Percentiles rank a stretch among this genome's conserved stretches.
phyloP scores from a whole-genome alignment of 2,888 invertebrate species.

The Lissocephala sabroskyi region DNA sequence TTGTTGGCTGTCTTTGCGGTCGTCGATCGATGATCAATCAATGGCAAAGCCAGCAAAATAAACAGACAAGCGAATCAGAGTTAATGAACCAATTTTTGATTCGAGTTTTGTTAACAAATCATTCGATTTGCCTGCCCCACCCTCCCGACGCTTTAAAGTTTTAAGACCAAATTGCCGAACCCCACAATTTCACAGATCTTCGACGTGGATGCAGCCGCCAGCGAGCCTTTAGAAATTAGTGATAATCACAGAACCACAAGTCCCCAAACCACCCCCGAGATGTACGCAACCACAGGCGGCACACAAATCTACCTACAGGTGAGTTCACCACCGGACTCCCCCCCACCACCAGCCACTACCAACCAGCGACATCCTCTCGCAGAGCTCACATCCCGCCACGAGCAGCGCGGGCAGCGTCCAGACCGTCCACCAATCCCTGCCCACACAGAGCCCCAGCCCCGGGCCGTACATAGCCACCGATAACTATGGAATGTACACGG shows the following conservation, averaged over 20 bases:
- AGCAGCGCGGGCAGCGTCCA: constrained; percentile 33
- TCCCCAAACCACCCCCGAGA: constrained; percentile 40
- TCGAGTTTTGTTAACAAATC: constrained; percentile 12
- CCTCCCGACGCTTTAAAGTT: too few species aligned
- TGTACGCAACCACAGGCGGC: constrained; percentile 73
- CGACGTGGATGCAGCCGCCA: constrained; percentile 64
- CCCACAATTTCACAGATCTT: constrained; percentile 67
- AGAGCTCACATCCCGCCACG: constrained; percentile 53
- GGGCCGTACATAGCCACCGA: constrained; percentile 72
- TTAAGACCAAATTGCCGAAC: too few species aligned
- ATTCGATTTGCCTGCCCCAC: constrained; percentile 12
- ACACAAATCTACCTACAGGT: constrained; percentile 74
- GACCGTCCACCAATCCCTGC: constrained; percentile 68
- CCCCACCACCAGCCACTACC: constrained; percentile 33
- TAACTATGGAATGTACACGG: constrained; percentile 72
- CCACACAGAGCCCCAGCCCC: constrained; percentile 72
- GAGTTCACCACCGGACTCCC: constrained; percentile 53
- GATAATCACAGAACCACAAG: constrained; percentile 46
- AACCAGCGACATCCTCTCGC: too few species aligned
- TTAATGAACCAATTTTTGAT: constrained; percentile 36
- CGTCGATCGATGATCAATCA: constrained; percentile 41
- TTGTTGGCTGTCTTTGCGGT: constrained; percentile 10
- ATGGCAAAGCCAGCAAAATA: constrained; percentile 24
- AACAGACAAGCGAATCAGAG: too few species aligned
- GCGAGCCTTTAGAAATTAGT: constrained; percentile 52